These are phyloP conservation scores for Larimichthys crocea DNA, from an alignment of 2,113 vertebrate genomes.

Conservation along the genomic window DNA sequence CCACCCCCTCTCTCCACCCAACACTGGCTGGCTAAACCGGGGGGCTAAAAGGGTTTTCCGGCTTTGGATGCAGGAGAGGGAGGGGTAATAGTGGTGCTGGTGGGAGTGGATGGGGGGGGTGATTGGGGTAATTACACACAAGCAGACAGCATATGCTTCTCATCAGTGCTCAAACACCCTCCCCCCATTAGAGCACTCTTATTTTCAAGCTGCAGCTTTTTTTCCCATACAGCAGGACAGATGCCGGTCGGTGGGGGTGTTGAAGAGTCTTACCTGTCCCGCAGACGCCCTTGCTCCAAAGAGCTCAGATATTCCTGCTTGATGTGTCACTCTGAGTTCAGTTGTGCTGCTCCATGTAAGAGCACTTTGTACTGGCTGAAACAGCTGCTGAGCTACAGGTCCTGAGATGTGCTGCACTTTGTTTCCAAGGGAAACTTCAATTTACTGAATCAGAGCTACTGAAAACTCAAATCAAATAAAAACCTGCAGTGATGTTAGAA, in stretches of 20 bases:
- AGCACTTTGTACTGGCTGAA: neutral
- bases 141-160: constrained; percentile 87
- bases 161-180: constrained; percentile 81
- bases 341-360: constrained; percentile 1
- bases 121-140: constrained; percentile 85
- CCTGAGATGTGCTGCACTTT: neutral
- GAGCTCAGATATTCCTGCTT: constrained; percentile 5
- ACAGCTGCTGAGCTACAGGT: constrained; percentile 1
- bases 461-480: neutral
- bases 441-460: neutral
- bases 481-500: neutral
- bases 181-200: constrained; percentile 77
- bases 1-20: neutral
- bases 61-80: constrained; percentile 60
- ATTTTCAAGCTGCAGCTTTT: constrained; percentile 77
- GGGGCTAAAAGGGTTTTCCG: constrained; percentile 68
- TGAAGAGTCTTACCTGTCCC: constrained; percentile 63
- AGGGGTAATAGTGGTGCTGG: constrained; percentile 5
- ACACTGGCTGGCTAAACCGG: constrained; percentile 49
- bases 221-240: constrained; percentile 54
- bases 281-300: neutral
- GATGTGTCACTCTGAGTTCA: constrained; percentile 15
- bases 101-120: constrained; percentile 55
- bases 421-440: neutral
- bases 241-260: constrained; percentile 17